A percentile compares a stretch with the other conserved stretches of the same genome.
Conservation (phyloP, 2,113 vertebrate species). For the Ptyas mucosa region DNA sequence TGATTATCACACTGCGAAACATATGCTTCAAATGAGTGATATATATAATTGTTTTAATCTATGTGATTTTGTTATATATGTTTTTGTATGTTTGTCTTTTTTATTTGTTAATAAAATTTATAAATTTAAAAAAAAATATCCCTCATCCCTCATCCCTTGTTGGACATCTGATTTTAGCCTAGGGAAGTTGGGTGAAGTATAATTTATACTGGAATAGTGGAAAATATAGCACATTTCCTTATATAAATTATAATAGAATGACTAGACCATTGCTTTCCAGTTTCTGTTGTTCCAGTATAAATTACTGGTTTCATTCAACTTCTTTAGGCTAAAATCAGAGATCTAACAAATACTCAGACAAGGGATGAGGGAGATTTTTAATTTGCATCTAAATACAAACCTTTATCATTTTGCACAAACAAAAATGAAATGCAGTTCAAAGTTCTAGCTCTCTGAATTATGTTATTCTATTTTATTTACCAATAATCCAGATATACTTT, state of each 20-base stretch:
- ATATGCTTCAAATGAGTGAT: too few relatives aligned
- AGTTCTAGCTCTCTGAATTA: background rate
- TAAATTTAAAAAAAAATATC: too few relatives aligned
- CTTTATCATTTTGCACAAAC: background rate
- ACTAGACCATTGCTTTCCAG: background rate
- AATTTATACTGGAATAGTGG: background rate
- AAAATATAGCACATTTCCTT: background rate
- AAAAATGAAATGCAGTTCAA: background rate
- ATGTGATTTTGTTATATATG: too few relatives aligned
- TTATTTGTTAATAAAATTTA: too few relatives aligned
- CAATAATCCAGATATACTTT: background rate
- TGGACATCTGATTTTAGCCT: background rate
- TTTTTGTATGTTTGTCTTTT: too few relatives aligned
- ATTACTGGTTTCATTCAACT: background rate
- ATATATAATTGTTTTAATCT: too few relatives aligned
- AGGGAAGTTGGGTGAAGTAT: background rate
- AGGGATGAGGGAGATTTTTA: background rate
- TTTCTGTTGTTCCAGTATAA: background rate
- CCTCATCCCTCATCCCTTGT: background rate
- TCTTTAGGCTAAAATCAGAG: background rate
- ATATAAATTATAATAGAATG: too few relatives aligned
- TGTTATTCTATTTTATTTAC: background rate
- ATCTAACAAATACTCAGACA: background rate
- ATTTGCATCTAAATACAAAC: background rate
- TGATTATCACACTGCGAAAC: too few relatives aligned